Conservation (phyloP, 2,888 invertebrate genomes). For the Capitulum mitella region DNA sequence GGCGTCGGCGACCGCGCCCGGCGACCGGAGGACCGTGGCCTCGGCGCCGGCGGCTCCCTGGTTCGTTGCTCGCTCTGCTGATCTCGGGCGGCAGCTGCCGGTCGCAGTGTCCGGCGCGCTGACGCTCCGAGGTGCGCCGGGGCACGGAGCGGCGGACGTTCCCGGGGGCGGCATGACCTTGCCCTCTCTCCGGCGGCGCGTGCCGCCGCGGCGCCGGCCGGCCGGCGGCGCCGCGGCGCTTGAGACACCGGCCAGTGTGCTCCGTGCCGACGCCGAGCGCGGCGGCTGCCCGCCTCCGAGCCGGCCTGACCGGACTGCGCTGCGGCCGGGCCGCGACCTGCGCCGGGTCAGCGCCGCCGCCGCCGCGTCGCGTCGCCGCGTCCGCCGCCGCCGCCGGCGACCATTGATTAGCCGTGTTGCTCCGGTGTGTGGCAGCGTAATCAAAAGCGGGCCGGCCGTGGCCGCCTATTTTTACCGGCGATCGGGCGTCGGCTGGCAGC, state of each 20-base stretch:
- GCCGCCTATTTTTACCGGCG: slow-evolving; percentile 10
- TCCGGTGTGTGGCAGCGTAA: background rate
- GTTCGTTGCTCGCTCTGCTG: too few species aligned
- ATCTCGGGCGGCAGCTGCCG: too few species aligned
- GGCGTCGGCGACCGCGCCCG: too few species aligned
- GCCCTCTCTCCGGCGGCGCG: background rate
- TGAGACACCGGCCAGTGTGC: background rate
- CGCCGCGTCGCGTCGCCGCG: background rate
- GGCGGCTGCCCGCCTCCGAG: background rate
- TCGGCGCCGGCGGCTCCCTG: too few species aligned
- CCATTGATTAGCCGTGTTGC: background rate
- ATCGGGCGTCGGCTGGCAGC: slow-evolving; percentile 10
- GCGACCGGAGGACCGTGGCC: too few species aligned
- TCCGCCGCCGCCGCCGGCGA: background rate
- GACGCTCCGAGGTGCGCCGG: background rate
- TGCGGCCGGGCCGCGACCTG: background rate
- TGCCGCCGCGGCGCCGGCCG: background rate
- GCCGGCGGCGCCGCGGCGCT: background rate
- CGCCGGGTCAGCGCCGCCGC: background rate
- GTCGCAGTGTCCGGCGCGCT: too few species aligned
- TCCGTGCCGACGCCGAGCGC: background rate
- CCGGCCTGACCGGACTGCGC: too few species aligned
- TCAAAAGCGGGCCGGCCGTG: background rate
- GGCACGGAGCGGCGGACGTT: background rate
- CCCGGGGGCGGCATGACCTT: background rate